phyloP scores from a whole-genome alignment of 2,113 vertebrate species.

The Gadus macrocephalus region DNA sequence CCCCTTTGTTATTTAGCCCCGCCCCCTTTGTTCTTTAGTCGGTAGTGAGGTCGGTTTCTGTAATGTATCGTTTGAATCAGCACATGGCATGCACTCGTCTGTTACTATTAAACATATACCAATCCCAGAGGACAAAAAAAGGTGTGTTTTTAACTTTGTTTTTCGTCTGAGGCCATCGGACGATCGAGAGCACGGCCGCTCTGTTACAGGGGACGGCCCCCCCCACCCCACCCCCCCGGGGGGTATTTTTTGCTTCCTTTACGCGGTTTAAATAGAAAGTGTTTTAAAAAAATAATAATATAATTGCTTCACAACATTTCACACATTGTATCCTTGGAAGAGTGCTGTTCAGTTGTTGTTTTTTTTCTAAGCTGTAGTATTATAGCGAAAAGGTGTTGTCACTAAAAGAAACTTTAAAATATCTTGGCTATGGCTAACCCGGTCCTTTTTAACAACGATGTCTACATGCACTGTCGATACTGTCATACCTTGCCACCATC shows the following conservation, averaged over 20 bases:
- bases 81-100: conserved; percentile 93
- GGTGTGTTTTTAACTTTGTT: conserved; percentile 78
- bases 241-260: conserved; percentile 67
- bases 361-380: conserved; percentile 77
- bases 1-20: not conserved
- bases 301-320: conserved; percentile 92
- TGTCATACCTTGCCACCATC: conserved; percentile 74
- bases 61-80: conserved; percentile 83
- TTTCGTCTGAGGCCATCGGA: not conserved
- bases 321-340: conserved; percentile 85
- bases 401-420: conserved; percentile 62
- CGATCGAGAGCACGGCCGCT: no score
- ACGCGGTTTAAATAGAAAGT: conserved; percentile 68
- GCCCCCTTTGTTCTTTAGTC: conserved; percentile 31
- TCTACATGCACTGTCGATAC: conserved; percentile 91
- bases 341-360: conserved; percentile 75
- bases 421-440: conserved; percentile 73
- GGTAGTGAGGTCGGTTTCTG: conserved; percentile 82
- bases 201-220: conserved; percentile 1
- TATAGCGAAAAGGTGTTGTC: conserved; percentile 82
- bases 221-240: no score
- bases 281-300: conserved; percentile 74
- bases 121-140: conserved; percentile 80
- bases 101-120: conserved; percentile 88
- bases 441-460: conserved; percentile 69